Evolutionary conservation across 2,797 vertebrate genomes (phyloP), one percentile per base, ranked within the genome.

Genomic region (Arctocebus calabarensis): DNA sequence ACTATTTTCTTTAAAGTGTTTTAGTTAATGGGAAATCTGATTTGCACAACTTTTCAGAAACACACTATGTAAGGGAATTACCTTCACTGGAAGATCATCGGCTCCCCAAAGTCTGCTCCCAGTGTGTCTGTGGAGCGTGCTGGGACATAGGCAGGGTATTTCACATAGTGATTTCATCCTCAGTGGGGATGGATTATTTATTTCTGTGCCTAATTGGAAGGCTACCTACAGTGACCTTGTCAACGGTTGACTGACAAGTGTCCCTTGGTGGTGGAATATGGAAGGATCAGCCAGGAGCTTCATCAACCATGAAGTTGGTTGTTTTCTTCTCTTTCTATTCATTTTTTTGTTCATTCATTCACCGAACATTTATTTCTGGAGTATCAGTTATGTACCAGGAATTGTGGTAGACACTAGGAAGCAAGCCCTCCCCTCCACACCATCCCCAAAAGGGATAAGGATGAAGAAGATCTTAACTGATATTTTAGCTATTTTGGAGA

Each of bases 11-110:
- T 92, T 71, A 52, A 88, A 85, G 34, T 78, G 48, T 68, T 97
- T 93, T 92, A 62, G 86, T 96, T 96, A 87, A 96, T 90, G 75
- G 90, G 96, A 83, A 88, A 70, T 94, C 61, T 74, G 92, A 83
- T 91, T 89, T 89, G 61, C 81, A 59, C 70, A 84, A 87, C 64
- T 83, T 93, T 64, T 40, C 11, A 61, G 79, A 75, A 93, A 84
- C 25, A 64, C 8, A 2, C 40, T 7, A 5, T 29, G 29, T 62
- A 61, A 29, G 48, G 55, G 74, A 88, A 84, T 52, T 91, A 48
- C 85, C 78, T 74, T n/a, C 25, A 11, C 9, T 3, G 29, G 74
- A 61, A 62, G 11, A 52, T 79, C 29, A 29, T 29, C 22, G 2
- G 32, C 29, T 66, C 89, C 61, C 52, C 34, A 29, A 27, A 37